Percentiles rank a stretch among this genome's conserved stretches.
Conservation (phyloP, 1,140 invertebrate genomes). For the Apis cerana region DNA sequence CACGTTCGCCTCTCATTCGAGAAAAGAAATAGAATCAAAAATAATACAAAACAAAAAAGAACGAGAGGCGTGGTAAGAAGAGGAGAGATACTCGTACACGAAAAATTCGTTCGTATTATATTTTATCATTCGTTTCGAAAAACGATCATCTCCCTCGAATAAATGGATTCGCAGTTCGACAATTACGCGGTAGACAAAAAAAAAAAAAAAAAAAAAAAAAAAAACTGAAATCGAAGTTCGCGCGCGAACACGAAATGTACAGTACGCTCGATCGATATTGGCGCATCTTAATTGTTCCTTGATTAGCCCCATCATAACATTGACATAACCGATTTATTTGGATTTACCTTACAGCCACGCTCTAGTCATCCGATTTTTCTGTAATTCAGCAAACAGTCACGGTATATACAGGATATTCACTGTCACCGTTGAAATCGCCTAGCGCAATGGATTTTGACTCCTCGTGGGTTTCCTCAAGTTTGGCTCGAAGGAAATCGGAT, state of each 20-base stretch:
- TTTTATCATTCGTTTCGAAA: neutral
- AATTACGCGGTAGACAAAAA: neutral
- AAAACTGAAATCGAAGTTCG: neutral
- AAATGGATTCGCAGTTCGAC: neutral
- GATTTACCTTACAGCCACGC: slow-evolving; percentile 31
- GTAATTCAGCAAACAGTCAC: slow-evolving; percentile 20
- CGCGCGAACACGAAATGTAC: slow-evolving; percentile 43
- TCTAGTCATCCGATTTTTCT: neutral
- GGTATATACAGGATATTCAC: slow-evolving; percentile 29
- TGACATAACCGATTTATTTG: slow-evolving; percentile 41
- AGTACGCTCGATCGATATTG: slow-evolving; percentile 59
- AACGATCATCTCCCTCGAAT: neutral
- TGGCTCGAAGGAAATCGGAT: neutral
- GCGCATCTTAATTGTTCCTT: slow-evolving; percentile 30
- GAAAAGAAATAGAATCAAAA: neutral
- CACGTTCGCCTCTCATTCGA: neutral
- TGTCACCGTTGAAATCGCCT: slow-evolving; percentile 26
- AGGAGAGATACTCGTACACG: slow-evolving; percentile 9
- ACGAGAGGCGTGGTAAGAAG: neutral
- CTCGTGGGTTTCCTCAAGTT: neutral
- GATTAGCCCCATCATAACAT: neutral
- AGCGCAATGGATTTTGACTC: slow-evolving; percentile 17
- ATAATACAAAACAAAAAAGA: slow-evolving; percentile 38
- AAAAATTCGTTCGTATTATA: neutral
- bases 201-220: neutral